Evolutionary conservation across 2,113 vertebrate genomes (phyloP).

Genomic region (Columba janthina): DNA sequence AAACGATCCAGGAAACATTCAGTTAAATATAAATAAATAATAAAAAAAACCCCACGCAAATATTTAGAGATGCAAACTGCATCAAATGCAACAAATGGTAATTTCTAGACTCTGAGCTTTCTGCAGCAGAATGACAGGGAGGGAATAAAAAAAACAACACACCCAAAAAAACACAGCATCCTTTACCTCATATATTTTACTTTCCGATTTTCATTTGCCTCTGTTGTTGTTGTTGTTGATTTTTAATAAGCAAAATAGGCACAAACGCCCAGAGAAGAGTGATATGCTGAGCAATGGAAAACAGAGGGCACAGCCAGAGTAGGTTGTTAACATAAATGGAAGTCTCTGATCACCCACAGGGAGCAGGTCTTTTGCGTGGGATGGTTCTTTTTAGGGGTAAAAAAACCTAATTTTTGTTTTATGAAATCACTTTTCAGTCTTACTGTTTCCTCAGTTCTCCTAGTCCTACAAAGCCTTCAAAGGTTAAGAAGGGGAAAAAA

Average conservation of each 20-base stretch:
- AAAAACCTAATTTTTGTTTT: neutral
- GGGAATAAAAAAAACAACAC: neutral
- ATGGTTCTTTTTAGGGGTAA: neutral
- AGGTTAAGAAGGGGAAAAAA: neutral
- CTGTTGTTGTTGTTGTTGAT: neutral
- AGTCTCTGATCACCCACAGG: neutral
- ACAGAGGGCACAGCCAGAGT: neutral
- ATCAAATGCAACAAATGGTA: neutral
- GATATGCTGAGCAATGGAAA: constrained; percentile 52
- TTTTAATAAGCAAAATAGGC: neutral
- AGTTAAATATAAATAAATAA: neutral
- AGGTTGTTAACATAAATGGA: constrained; percentile 10
- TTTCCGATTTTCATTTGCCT: neutral
- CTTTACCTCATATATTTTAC: neutral
- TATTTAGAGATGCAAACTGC: constrained; percentile 46
- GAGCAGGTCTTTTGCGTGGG: neutral
- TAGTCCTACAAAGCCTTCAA: neutral
- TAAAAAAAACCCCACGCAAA: neutral
- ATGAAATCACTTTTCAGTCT: neutral
- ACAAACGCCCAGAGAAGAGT: neutral
- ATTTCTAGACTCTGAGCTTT: constrained; percentile 29
- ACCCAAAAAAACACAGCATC: neutral
- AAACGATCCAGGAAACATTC: constrained; percentile 52
- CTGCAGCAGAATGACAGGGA: neutral
- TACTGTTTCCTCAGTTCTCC: neutral